Base-by-base conservation (phyloP, 2,888 invertebrate species). In the Erebia palarica region DNA sequence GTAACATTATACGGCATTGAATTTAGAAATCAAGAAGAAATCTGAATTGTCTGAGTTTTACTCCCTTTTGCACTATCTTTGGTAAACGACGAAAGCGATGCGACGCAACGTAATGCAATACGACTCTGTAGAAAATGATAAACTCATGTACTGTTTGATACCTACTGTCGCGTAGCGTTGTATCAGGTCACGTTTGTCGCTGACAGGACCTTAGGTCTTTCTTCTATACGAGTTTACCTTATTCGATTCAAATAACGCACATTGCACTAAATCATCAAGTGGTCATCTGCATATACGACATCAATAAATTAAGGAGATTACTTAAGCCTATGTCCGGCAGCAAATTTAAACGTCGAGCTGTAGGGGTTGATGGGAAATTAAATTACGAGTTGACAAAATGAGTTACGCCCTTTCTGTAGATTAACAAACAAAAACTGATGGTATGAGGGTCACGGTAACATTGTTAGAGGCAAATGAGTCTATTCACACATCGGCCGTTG, bases 381-480 rank as follows among this genome's bases (percentile, higher is more conserved):
- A 92, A 93, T 93, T 92, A 93, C 89, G 85, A 87, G 91, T 90
- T 89, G 92, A 92, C 91, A 90, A 92, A 92, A 92, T 90, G 92
- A 93, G 92, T 92, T 89, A 93, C 92, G 92, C 92, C 92, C 92
- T 91, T 90, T 91, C 91, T 91, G 89, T 88, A 90, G 91, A 93
- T 92, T 93, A 92, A 92, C 92, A 93, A 93, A 93, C 93, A 93
- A 92, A 93, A 93, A 92, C 88, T 91, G 91, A 90, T 88, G 91
- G 87, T 87, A 84, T 86, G 89, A 89, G 92, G 92, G 92, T 91
- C 91, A 90, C 83, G 85, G 88, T 92, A 92, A 92, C 87, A 86
- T 87, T 90, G 92, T 93, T 92, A 91, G 81, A 88, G 84, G 89
- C 89, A 91, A 92, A 92, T 91, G 89, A 92, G 85, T 92, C 90